Evolutionary conservation across 2,113 vertebrate genomes (phyloP), one percentile per base, ranked within the genome.

Genomic region (Gallinago undulata): DNA sequence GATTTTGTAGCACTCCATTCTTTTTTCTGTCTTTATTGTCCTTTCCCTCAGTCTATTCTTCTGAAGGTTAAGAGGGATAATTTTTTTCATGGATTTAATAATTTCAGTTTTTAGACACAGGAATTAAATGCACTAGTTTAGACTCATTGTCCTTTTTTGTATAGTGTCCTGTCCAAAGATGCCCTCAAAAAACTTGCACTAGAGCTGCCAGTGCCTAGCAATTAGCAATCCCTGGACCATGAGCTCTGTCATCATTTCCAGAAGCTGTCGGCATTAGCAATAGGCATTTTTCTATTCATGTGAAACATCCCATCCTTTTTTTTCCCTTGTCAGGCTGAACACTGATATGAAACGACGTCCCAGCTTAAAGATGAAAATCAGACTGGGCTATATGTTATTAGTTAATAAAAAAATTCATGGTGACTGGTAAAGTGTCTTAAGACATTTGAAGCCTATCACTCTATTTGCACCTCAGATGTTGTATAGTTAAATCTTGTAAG

Each of bases 41-140:
- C 28, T 66, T 91, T 60, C 39, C 24, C 24, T 89, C 53, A 27
- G 33, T 75, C 47, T 87, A 2, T 41, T 93, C 67, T 90, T 91
- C 80, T 75, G 60, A 69, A 92, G 80, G 53, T 45, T 56, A 50
- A 81, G 64, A 78, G 66, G 47, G 77, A 82, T 93, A 87, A 88
- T 89, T 96, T 93, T 48, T 93, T 83, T 82, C 60, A 82, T 94
- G 73, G 76, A 67, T 94, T 87, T 81, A 27, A 91, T 91, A 0
- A 77, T 57, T 85, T n/a, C 30, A 53, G 21, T 56, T 96, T 90
- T 91, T 91, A 84, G 81, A 80, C 73, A 23, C 35, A 45, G 57
- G 77, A 91, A 94, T 91, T 84, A 72, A 81, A 92, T 45, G 76
- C 66, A 53, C 35, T 78, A 35, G 55, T 87, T 96, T 17, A 64